phyloP scores from a whole-genome alignment of 2,888 invertebrate species.

The Electrophaes corylata region DNA sequence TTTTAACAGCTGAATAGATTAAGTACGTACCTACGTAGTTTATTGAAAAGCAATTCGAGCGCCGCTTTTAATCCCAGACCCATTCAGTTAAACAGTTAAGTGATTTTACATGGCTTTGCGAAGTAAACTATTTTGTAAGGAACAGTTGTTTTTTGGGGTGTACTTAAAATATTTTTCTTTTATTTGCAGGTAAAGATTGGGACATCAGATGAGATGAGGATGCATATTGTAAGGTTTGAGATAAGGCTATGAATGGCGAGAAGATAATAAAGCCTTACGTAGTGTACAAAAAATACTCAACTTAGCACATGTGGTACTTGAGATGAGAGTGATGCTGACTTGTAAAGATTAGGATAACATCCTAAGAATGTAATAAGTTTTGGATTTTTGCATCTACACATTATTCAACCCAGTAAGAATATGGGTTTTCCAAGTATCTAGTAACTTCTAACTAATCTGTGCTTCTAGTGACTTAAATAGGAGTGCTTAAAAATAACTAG shows the following conservation, averaged over 20 bases:
- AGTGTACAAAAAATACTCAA: conserved; percentile 23
- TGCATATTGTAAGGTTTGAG: conserved; percentile 21
- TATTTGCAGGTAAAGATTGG: conserved; percentile 59
- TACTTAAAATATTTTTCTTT: conserved; percentile 43
- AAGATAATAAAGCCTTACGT: conserved; percentile 18
- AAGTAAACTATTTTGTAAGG: conserved; percentile 36
- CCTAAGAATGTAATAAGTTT: background rate
- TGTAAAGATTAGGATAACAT: conserved; percentile 12
- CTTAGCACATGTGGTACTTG: conserved; percentile 26
- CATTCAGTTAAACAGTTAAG: conserved; percentile 48
- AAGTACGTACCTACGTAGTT: conserved; percentile 19
- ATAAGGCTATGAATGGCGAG: conserved; percentile 31
- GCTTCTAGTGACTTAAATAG: too few relatives aligned
- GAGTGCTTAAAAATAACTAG: too few relatives aligned
- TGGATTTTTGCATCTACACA: background rate
- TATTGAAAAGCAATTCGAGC: conserved; percentile 43
- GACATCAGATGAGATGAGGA: conserved; percentile 34
- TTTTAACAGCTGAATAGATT: conserved; percentile 44
- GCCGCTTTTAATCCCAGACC: conserved; percentile 48
- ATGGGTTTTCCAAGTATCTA: too few relatives aligned
- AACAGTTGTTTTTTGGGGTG: conserved; percentile 24
- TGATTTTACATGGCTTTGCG: conserved; percentile 50
- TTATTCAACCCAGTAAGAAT: too few relatives aligned
- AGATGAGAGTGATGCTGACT: conserved; percentile 4
- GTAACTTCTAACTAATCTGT: too few relatives aligned